Evolutionary conservation across 2,113 vertebrate genomes (phyloP).

Genomic region (Spizaetus ornatus): DNA sequence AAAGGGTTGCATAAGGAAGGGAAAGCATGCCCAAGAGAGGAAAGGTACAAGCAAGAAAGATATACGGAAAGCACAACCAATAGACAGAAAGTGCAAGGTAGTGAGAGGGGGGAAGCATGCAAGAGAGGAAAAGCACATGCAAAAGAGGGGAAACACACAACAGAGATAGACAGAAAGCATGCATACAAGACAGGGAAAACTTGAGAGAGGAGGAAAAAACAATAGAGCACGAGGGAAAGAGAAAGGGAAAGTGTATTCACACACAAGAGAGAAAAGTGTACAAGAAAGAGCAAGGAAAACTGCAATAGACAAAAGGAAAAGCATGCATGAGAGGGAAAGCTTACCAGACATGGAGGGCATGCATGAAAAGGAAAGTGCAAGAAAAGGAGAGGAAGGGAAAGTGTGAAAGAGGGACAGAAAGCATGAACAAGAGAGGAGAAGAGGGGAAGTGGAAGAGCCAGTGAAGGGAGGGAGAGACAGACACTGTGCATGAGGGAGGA

Average conservation of each 20-base stretch:
- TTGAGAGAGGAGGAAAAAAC: background rate
- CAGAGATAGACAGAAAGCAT: background rate
- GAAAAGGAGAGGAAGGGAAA: background rate
- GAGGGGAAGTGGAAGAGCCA: background rate
- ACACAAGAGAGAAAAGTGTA: background rate
- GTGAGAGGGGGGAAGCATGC: background rate
- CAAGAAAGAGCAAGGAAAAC: background rate
- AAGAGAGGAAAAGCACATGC: background rate
- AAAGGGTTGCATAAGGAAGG: background rate
- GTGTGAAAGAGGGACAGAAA: background rate
- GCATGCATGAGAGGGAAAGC: background rate
- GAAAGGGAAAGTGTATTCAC: background rate
- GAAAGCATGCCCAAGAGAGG: background rate
- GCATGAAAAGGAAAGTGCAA: background rate
- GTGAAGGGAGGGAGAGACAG: background rate
- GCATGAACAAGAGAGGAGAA: background rate
- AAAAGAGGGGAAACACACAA: background rate
- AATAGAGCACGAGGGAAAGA: background rate
- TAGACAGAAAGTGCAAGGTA: background rate
- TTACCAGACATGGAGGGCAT: background rate
- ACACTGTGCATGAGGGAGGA: no score
- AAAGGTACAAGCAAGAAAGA: background rate
- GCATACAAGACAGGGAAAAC: background rate
- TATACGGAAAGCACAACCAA: background rate
- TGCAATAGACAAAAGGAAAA: background rate